Evolutionary conservation across 2,113 vertebrate genomes (phyloP).

Genomic region (Aspiorhynchus laticeps): DNA sequence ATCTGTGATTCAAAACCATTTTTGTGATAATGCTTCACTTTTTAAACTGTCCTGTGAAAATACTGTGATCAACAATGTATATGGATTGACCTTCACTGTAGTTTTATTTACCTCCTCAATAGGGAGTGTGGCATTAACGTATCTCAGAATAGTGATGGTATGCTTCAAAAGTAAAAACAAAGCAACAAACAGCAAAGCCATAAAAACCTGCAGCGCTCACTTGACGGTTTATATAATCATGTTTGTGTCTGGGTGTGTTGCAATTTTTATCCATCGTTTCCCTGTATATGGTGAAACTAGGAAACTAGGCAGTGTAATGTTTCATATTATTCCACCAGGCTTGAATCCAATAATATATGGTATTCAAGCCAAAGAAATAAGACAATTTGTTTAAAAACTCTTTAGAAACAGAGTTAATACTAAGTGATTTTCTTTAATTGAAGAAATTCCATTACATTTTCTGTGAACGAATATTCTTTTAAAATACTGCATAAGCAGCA

Average conservation of each 20-base stretch:
- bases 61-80: conserved; percentile 66
- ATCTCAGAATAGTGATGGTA: conserved; percentile 55
- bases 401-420: conserved; percentile 28
- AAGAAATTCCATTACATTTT: no score
- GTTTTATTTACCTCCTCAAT: conserved; percentile 45
- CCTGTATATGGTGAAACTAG: conserved; percentile 32
- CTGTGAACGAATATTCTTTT: no score
- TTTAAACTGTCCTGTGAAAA: conserved; percentile 72
- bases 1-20: conserved; percentile 43
- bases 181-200: conserved; percentile 44
- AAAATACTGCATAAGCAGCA: no score
- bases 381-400: conserved; percentile 48
- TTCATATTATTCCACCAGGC: conserved; percentile 49
- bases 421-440: not conserved
- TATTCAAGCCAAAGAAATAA: conserved; percentile 61
- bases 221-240: conserved; percentile 61
- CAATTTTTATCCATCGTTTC: conserved; percentile 59
- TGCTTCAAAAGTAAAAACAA: conserved; percentile 54
- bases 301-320: conserved; percentile 53
- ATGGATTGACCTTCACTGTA: conserved; percentile 65
- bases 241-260: conserved; percentile 7
- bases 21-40: conserved; percentile 69
- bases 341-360: conserved; percentile 65
- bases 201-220: conserved; percentile 66
- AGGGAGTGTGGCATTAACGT: conserved; percentile 49